A percentile compares a stretch with the other conserved stretches of the same genome.
These are phyloP conservation scores for Larimichthys crocea DNA, from an alignment of 2,113 vertebrate genomes.

Conservation along the genomic window DNA sequence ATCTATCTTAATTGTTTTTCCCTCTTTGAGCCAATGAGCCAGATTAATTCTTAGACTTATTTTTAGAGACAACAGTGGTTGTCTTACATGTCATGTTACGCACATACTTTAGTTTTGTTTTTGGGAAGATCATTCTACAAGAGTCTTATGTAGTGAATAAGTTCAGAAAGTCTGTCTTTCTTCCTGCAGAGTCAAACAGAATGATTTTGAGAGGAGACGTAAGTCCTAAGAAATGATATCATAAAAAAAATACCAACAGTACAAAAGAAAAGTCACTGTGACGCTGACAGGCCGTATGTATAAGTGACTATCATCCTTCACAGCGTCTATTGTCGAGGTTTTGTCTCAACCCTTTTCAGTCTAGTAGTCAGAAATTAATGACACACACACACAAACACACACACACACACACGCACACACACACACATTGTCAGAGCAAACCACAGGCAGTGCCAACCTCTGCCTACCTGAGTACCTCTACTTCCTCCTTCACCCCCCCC, in stretches of 20 bases:
- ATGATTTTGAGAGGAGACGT: neutral
- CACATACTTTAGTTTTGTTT: too few species aligned
- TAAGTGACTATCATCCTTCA: neutral
- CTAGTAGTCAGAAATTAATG: neutral
- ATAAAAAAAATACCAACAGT: neutral
- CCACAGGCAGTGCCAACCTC: slow-evolving; percentile 34
- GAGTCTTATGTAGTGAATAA: neutral
- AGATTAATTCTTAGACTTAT: too few species aligned
- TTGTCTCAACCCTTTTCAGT: neutral
- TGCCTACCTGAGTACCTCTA: slow-evolving; percentile 47
- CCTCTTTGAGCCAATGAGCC: too few species aligned
- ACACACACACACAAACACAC: neutral
- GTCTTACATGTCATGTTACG: too few species aligned
- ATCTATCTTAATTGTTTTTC: too few species aligned
- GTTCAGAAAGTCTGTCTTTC: neutral
- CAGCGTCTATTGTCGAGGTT: slow-evolving; percentile 19
- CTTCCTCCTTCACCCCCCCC: slow-evolving; percentile 20
- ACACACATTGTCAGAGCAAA: slow-evolving; percentile 46
- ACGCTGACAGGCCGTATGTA: neutral
- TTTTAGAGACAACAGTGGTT: too few species aligned
- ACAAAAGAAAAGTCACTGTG: slow-evolving; percentile 11
- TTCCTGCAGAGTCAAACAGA: neutral
- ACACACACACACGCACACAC: neutral
- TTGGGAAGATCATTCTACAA: too few species aligned
- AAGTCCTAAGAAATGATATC: neutral